Evolutionary conservation across 2,888 invertebrate species (phyloP).

Genomic region (Scaptomyza parva): DNA sequence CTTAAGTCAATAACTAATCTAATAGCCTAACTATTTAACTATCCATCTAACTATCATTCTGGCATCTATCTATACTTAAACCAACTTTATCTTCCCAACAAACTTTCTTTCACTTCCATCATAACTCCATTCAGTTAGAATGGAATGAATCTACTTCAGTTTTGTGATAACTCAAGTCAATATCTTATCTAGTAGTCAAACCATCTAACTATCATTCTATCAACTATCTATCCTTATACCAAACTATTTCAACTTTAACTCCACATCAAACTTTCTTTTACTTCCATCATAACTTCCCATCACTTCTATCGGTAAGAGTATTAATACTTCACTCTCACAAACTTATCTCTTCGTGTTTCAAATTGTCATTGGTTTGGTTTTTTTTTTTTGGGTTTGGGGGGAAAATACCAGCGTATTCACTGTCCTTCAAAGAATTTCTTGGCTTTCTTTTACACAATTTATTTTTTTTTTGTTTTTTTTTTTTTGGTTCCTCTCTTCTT

Average conservation of each 20-base stretch:
- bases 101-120: too few species aligned
- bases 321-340: neutral
- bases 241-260: too few species aligned
- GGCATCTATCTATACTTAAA: neutral
- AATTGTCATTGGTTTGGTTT: constrained; percentile 69
- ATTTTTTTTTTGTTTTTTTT: constrained; percentile 1
- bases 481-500: neutral
- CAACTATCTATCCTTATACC: neutral
- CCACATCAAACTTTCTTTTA: too few species aligned
- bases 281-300: too few species aligned
- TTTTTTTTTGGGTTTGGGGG: constrained; percentile 8
- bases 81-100: too few species aligned
- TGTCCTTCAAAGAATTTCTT: constrained; percentile 80
- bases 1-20: too few species aligned
- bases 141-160: too few species aligned
- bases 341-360: constrained; percentile 34
- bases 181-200: too few species aligned
- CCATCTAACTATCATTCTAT: neutral
- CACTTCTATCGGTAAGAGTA: neutral
- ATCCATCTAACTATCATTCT: neutral
- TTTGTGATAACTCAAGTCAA: too few species aligned
- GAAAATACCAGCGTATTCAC: constrained; percentile 30
- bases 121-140: too few species aligned
- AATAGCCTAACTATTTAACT: neutral
- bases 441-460: constrained; percentile 57